phyloP scores from a whole-genome alignment of 2,797 vertebrate species.

The Paguma larvata region DNA sequence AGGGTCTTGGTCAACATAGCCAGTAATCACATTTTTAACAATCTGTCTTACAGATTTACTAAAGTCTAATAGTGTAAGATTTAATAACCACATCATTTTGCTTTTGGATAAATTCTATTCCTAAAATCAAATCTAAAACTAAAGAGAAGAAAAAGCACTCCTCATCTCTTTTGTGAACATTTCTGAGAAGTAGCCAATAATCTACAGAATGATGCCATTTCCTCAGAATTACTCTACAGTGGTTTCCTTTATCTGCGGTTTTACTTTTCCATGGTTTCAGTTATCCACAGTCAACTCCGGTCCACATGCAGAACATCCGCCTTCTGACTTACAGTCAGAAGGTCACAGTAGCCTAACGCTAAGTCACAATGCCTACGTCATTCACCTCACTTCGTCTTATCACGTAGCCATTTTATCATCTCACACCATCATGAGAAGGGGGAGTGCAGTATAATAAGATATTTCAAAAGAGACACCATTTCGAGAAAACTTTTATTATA shows the following conservation, averaged over 20 bases:
- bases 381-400: background rate
- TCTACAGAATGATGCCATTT: background rate
- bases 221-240: background rate
- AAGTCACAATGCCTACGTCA: background rate
- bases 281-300: background rate
- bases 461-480: background rate
- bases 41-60: background rate
- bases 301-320: background rate
- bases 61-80: background rate
- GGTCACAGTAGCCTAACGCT: background rate
- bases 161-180: background rate
- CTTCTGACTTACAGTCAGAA: background rate
- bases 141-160: background rate
- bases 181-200: background rate
- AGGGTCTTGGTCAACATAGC: background rate
- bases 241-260: background rate
- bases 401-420: background rate
- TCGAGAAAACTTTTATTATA: background rate
- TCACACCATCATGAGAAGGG: background rate
- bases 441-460: background rate
- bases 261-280: background rate
- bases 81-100: slow-evolving; percentile 10
- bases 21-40: slow-evolving; percentile 9
- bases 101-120: background rate
- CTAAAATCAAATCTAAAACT: background rate